These are phyloP conservation scores for Hipposideros larvatus DNA, from an alignment of 2,797 vertebrate genomes.

Conservation along the genomic window DNA sequence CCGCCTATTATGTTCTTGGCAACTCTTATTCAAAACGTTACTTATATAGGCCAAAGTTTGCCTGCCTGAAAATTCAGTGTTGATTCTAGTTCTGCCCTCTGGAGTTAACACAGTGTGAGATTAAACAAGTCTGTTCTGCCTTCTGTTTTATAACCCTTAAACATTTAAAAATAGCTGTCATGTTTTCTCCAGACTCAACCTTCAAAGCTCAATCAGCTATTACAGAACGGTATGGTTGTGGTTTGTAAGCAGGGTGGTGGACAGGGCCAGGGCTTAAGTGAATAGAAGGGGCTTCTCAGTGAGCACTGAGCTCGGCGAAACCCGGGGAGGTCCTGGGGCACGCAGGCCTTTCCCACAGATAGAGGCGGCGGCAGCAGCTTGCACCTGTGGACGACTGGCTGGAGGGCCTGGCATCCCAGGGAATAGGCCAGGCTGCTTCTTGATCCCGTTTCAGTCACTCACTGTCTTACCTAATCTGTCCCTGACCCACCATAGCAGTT, in stretches of 20 bases:
- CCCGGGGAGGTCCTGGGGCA: neutral
- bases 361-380: neutral
- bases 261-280: neutral
- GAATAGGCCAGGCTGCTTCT: neutral
- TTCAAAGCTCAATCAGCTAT: neutral
- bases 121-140: conserved; percentile 39
- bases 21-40: conserved; percentile 23
- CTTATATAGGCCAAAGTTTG: conserved; percentile 10
- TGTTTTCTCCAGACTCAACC: neutral
- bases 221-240: neutral
- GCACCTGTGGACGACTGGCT: neutral
- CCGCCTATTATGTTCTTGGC: conserved; percentile 23
- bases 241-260: neutral
- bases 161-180: neutral
- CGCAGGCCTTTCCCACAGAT: neutral
- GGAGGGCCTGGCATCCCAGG: neutral
- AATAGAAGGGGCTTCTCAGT: neutral
- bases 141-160: conserved; percentile 29
- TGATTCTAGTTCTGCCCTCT: conserved; percentile 42
- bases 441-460: neutral
- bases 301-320: neutral
- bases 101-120: neutral
- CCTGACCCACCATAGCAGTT: neutral
- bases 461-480: neutral
- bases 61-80: conserved; percentile 5